Percentiles rank a stretch among this genome's conserved stretches.
These are phyloP conservation scores for Indicator maculatus DNA, from an alignment of 2,113 vertebrate genomes.

Conservation along the genomic window DNA sequence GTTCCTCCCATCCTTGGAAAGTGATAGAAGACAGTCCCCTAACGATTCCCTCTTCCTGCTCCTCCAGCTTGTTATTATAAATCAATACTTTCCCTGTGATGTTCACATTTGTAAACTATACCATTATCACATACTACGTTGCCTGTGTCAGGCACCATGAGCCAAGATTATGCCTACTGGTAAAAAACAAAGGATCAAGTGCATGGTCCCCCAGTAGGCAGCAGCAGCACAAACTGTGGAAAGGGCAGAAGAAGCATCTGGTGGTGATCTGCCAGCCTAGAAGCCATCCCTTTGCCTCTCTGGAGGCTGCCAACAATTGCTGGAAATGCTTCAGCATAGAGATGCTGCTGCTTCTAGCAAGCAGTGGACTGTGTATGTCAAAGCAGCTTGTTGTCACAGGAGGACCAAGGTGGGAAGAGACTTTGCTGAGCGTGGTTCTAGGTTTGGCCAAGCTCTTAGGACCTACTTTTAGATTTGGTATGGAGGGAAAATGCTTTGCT, in stretches of 20 bases:
- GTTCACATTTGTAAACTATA: slow-evolving; percentile 44
- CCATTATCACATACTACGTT: neutral
- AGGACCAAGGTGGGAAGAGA: neutral
- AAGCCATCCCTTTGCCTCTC: neutral
- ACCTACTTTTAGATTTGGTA: neutral
- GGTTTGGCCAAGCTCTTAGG: neutral
- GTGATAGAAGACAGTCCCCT: slow-evolving; percentile 56
- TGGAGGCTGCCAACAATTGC: neutral
- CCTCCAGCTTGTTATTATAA: slow-evolving; percentile 57
- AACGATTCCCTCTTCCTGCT: slow-evolving; percentile 39
- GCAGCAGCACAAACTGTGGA: neutral
- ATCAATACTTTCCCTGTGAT: slow-evolving; percentile 49
- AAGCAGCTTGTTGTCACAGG: neutral
- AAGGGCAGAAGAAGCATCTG: neutral
- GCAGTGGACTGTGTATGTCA: neutral
- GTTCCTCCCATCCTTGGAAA: slow-evolving; percentile 66
- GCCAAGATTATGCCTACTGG: neutral
- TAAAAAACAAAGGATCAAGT: neutral
- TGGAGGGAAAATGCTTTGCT: neutral
- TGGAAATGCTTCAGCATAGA: neutral
- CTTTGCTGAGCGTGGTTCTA: neutral
- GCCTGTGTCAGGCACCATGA: neutral
- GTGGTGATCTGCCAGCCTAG: neutral
- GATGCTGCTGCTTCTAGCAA: neutral
- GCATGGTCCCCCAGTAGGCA: neutral